Conservation (phyloP, 92 coral and sea anemone species). For the Siderastrea siderea region DNA sequence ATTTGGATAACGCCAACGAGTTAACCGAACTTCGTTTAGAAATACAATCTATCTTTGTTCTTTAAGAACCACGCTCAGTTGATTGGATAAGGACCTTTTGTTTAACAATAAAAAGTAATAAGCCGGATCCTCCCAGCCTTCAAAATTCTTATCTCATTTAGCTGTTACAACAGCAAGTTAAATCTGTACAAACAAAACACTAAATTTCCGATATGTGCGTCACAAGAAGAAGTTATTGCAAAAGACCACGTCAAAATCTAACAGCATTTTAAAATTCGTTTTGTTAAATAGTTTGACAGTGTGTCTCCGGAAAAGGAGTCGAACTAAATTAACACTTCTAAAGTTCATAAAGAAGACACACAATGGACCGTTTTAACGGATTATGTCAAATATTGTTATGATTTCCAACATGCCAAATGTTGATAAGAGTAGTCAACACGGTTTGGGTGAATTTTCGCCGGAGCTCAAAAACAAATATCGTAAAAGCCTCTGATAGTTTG, state of each 20-base stretch:
- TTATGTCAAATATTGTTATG: not conserved
- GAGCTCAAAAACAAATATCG: no score
- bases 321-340: not conserved
- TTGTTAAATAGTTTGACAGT: not conserved
- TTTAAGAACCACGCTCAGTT: not conserved
- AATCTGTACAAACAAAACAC: constrained; percentile 16
- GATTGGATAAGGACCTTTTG: constrained; percentile 6
- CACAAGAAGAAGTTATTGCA: not conserved
- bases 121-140: not conserved
- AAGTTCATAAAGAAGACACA: constrained; percentile 35
- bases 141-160: not conserved
- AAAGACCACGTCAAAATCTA: not conserved
- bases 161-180: constrained; percentile 27
- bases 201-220: not conserved
- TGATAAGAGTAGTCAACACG: not conserved
- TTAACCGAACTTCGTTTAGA: not conserved
- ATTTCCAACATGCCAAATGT: not conserved
- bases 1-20: not conserved
- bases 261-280: not conserved
- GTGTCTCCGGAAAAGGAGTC: not conserved
- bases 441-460: not conserved
- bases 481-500: no score
- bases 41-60: not conserved
- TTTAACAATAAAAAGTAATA: not conserved
- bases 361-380: not conserved